Evolutionary conservation across 2,797 vertebrate genomes (phyloP), one percentile per base, ranked within the genome.

Genomic region (Nyctibius grandis): DNA sequence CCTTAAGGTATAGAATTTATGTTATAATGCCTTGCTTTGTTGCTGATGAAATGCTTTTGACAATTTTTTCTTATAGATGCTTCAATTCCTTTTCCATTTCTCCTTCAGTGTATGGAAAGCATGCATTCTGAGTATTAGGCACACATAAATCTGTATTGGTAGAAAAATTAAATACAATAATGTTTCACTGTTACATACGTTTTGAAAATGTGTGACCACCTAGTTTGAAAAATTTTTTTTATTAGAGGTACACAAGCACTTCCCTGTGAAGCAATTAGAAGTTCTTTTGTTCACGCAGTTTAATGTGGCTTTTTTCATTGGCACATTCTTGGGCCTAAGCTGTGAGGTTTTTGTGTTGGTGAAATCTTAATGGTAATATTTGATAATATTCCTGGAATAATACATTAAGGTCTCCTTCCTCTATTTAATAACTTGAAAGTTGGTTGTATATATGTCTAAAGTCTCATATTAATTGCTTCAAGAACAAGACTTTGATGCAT

Each of bases 251-350:
- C 12, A 11, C 23, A 45, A 83, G 28, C 25, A 23, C 9, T 59
- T 67, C 12, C 10, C 9, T 42, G 21, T 45, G 25, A 56, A 74
- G 21, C 51, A 64, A 12, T 51, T 68, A n/a, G 20, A 31, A 44
- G 16, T 16, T 76, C 15, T 38, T 78, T 22, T n/a, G 29, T 36
- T 44, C 17, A 36, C 9, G 51, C 61, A n/a, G 31, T 31, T 40
- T 31, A 31, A 34, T 12, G 22, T 51, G 12, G 0, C 4, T 13
- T 20, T 47, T 72, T 63, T 15, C 15, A 29, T 56, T 0, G 1
- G 9, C 44, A 42, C 14, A 2, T 69, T 75, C 44, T 75, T 47
- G n/a, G n/a, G 26, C 15, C 9, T 42, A 33, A 45, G 13, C 11
- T 69, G 16, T n/a, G 22, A 33, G 19, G 25, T n/a, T 48, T n/a